These are phyloP conservation scores for Rhynchotus rufescens DNA, from an alignment of 2,797 vertebrate genomes.

Conservation along the genomic window DNA sequence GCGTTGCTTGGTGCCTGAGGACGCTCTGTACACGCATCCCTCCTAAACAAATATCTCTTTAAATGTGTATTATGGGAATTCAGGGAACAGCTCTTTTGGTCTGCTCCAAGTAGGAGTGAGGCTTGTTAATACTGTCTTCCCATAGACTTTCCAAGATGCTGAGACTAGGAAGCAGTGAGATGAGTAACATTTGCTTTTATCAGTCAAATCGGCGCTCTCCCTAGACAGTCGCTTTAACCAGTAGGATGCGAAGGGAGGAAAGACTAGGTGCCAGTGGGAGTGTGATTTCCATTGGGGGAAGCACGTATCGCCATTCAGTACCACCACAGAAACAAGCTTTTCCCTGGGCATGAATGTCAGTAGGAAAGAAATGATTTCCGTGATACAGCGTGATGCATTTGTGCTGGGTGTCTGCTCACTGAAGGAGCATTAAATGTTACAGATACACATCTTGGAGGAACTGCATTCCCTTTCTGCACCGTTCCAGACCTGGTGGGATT, in stretches of 20 bases:
- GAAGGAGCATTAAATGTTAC: neutral
- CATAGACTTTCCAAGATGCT: neutral
- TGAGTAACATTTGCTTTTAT: conserved; percentile 7
- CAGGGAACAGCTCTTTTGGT: neutral
- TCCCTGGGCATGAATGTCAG: neutral
- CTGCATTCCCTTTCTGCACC: neutral
- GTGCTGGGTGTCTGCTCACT: neutral
- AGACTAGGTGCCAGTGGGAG: neutral
- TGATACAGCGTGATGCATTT: neutral
- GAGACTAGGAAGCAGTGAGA: conserved; percentile 44
- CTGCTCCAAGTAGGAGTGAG: neutral
- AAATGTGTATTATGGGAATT: conserved; percentile 40
- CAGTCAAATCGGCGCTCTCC: conserved; percentile 14
- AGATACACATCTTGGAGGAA: neutral
- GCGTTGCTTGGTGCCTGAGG: conserved; percentile 32
- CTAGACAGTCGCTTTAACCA: neutral
- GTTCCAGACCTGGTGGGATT: neutral
- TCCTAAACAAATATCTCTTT: conserved; percentile 63
- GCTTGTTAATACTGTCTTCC: conserved; percentile 28
- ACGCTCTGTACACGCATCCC: conserved; percentile 4
- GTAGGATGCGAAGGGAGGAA: neutral
- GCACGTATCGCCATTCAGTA: neutral
- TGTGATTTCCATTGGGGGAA: neutral
- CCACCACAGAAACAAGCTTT: neutral
- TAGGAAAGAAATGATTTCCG: neutral